These are phyloP conservation scores for Lucilia sericata DNA, from an alignment of 1,140 invertebrate species.

Conservation along the genomic window DNA sequence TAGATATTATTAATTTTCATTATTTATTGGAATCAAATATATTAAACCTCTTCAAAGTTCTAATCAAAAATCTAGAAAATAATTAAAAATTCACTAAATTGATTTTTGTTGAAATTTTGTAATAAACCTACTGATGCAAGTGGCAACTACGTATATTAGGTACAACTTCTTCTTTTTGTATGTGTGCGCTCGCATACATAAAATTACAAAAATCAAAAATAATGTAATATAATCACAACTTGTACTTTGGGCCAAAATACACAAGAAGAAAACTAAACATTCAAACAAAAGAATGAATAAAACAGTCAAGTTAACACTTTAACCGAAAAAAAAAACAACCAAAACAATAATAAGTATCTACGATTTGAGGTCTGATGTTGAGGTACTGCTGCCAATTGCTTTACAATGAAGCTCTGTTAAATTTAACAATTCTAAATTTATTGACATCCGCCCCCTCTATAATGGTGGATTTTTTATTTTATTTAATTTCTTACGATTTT, in stretches of 20 bases:
- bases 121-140: not conserved
- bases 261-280: not conserved
- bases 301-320: conserved; percentile 39
- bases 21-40: not conserved
- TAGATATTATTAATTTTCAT: not conserved
- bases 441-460: conserved; percentile 42
- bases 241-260: not conserved
- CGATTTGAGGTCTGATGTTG: not conserved
- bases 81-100: not conserved
- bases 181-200: not conserved
- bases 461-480: not conserved
- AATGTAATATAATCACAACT: not conserved
- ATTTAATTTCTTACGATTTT: too few species aligned
- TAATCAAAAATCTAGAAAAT: not conserved
- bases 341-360: not conserved
- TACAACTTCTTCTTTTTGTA: not conserved
- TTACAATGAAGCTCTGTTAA: conserved; percentile 31
- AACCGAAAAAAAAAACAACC: not conserved
- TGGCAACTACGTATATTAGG: not conserved
- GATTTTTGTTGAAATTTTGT: not conserved
- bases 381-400: conserved; percentile 3
- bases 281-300: not conserved
- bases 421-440: conserved; percentile 44
- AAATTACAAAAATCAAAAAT: not conserved
- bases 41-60: not conserved